phyloP scores from a whole-genome alignment of 2,888 invertebrate genomes.

The Glaucopsyche alexis region DNA sequence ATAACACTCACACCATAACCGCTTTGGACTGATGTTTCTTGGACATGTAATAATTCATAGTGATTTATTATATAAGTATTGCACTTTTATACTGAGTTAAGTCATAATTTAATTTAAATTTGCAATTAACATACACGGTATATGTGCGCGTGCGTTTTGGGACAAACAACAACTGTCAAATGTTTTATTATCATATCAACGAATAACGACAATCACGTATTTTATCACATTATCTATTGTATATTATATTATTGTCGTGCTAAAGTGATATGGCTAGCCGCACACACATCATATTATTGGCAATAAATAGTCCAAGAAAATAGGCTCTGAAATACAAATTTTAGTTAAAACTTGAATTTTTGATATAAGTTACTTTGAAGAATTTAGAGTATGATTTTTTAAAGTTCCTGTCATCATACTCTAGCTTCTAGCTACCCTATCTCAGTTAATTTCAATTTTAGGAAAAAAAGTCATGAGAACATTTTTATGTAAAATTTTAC shows the following conservation, averaged over 20 bases:
- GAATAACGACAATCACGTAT: background rate
- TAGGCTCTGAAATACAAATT: no score
- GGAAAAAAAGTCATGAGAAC: no score
- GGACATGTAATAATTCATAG: background rate
- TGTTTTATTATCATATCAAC: background rate
- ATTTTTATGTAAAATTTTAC: no score
- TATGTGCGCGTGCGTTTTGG: background rate
- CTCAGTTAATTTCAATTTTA: no score
- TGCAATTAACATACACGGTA: background rate
- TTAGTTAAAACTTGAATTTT: no score
- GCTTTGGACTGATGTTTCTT: background rate
- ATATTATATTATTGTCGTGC: background rate
- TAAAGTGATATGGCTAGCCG: background rate
- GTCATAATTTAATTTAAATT: background rate
- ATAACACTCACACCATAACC: constrained; percentile 8
- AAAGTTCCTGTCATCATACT: no score
- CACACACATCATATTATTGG: no score
- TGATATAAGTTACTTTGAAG: no score
- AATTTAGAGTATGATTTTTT: no score
- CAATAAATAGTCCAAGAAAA: no score
- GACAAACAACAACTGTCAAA: background rate
- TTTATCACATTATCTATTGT: background rate
- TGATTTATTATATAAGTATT: background rate
- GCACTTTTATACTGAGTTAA: background rate
- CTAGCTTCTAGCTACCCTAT: no score